Percentiles rank a stretch among this genome's conserved stretches.
Evolutionary conservation across 2,888 invertebrate genomes (phyloP).

Genomic region (Drosophila quasianomalipes): DNA sequence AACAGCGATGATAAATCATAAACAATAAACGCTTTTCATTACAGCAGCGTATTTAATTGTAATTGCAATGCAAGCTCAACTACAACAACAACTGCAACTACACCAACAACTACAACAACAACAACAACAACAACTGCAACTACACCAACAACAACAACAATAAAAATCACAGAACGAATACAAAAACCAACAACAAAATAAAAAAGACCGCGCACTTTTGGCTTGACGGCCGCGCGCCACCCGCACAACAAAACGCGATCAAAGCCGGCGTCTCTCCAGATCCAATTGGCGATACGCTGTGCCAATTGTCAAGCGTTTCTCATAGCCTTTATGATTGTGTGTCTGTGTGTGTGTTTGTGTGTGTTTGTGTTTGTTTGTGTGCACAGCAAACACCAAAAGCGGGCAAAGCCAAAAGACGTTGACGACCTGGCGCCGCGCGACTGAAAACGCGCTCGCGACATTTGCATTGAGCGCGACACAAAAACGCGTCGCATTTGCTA

Average conservation of each 20-base stretch:
- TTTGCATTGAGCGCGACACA: constrained; percentile 53
- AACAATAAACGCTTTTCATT: constrained; percentile 62
- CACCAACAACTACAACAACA: constrained; percentile 5
- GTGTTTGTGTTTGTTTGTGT: constrained; percentile 5
- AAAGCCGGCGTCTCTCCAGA: constrained; percentile 69
- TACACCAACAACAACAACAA: constrained; percentile 10
- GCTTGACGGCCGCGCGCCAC: constrained; percentile 54
- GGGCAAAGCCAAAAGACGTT: constrained; percentile 37
- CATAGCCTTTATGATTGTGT: background rate
- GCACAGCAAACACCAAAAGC: constrained; percentile 43
- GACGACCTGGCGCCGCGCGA: constrained; percentile 43
- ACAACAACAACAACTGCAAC: constrained; percentile 11
- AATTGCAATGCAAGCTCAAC: constrained; percentile 48
- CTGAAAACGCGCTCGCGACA: constrained; percentile 49
- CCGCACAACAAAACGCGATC: constrained; percentile 71
- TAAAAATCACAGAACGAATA: constrained; percentile 26
- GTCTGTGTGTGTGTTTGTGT: background rate
- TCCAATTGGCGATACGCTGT: constrained; percentile 54
- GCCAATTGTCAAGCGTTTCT: background rate
- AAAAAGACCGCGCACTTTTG: constrained; percentile 46
- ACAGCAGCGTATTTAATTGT: constrained; percentile 52
- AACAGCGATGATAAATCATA: constrained; percentile 69
- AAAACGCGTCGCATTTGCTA: constrained; percentile 28
- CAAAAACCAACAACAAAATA: background rate
- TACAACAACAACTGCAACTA: background rate